phyloP scores from a whole-genome alignment of 2,888 invertebrate genomes.

The Netelia inedita region DNA sequence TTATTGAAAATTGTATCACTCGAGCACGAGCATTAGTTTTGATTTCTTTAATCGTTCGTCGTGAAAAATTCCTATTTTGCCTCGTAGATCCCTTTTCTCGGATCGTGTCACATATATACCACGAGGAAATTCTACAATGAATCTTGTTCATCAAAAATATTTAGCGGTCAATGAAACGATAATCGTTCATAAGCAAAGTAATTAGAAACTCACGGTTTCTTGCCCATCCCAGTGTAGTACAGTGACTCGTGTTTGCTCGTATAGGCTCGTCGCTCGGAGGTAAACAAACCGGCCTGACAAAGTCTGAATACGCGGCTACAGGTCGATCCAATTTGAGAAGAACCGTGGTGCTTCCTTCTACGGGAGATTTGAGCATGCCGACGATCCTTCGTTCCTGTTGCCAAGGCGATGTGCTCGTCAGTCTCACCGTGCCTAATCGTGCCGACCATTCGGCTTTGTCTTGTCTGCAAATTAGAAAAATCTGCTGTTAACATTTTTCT shows the following conservation, averaged over 20 bases:
- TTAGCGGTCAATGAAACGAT: too few species aligned
- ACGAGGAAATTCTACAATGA: too few species aligned
- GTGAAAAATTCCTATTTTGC: too few species aligned
- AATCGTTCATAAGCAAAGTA: too few species aligned
- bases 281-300: conserved; percentile 93
- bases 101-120: too few species aligned
- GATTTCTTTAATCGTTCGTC: too few species aligned
- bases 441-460: conserved; percentile 95
- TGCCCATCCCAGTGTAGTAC: conserved; percentile 95
- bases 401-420: conserved; percentile 94
- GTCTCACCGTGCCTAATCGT: conserved; percentile 91
- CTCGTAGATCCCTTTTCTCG: too few species aligned
- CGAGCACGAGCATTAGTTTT: too few species aligned
- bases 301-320: conserved; percentile 90
- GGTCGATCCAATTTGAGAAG: conserved; percentile 92
- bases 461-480: conserved; percentile 86
- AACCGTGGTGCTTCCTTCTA: conserved; percentile 95
- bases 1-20: too few species aligned
- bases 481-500: neutral
- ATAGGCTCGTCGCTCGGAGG: conserved; percentile 87
- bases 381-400: conserved; percentile 93
- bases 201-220: conserved; percentile 88
- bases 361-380: conserved; percentile 95
- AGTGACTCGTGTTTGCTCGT: conserved; percentile 86
- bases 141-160: too few species aligned